These are phyloP conservation scores for Drosophila fuyamai DNA, from an alignment of 1,140 invertebrate species.

Conservation along the genomic window DNA sequence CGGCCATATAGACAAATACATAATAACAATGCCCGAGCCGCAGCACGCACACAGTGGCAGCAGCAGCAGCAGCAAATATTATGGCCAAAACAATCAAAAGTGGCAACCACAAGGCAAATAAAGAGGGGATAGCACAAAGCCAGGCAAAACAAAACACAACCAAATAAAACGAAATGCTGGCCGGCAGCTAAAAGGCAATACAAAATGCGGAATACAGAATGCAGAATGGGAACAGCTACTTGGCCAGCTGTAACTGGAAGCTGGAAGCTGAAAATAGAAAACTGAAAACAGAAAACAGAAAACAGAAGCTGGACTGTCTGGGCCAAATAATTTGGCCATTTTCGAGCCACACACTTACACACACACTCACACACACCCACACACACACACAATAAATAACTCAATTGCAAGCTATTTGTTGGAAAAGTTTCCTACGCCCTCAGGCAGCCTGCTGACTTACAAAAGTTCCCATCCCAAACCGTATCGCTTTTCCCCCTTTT, in stretches of 20 bases:
- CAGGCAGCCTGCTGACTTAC: slow-evolving; percentile 59
- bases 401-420: slow-evolving; percentile 80
- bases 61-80: slow-evolving; percentile 53
- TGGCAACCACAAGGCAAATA: slow-evolving; percentile 71
- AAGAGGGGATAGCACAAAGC: slow-evolving; percentile 35
- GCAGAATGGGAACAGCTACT: slow-evolving; percentile 33
- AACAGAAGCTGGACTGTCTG: slow-evolving; percentile 17
- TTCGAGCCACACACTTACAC: slow-evolving; percentile 35
- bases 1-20: slow-evolving; percentile 50
- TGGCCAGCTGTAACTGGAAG: slow-evolving; percentile 15
- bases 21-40: slow-evolving; percentile 55
- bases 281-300: slow-evolving; percentile 8
- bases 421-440: slow-evolving; percentile 69
- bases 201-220: slow-evolving; percentile 11
- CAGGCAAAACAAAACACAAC: slow-evolving; percentile 53
- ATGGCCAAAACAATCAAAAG: slow-evolving; percentile 76
- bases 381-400: slow-evolving; percentile 71
- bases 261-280: slow-evolving; percentile 4
- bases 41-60: slow-evolving; percentile 34
- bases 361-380: slow-evolving; percentile 15
- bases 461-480: slow-evolving; percentile 35
- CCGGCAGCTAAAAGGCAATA: slow-evolving; percentile 31
- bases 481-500: background rate
- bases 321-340: slow-evolving; percentile 57
- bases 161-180: slow-evolving; percentile 18